Base-by-base conservation (phyloP, 1,140 invertebrate species). In the Carcinoscorpius rotundicauda region DNA sequence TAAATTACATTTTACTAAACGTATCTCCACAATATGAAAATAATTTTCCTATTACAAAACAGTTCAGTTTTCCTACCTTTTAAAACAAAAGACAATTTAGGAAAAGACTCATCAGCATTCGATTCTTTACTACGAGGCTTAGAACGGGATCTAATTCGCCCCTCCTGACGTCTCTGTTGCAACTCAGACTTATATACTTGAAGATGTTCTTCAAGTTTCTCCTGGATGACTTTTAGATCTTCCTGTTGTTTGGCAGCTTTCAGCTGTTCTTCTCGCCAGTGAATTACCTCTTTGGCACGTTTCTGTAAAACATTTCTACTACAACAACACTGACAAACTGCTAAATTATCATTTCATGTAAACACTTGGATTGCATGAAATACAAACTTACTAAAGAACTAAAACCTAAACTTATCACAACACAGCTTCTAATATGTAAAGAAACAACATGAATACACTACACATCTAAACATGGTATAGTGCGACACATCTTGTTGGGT, bases 261-360 rank as follows among this genome's bases (percentile, higher is more conserved):
- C 57, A 81, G 72, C 67, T 84, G 75, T 10, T 77, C 72, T 67
- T 85, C 74, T 53, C 90, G 80, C 69, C 79, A 82, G 65, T 81
- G 79, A 9, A 92, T 77, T n/a, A 91, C 84, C 66, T 84, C 81
- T 68, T 82, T 75, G 0, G 89, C 89, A 64, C 81, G 77, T 79
- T 82, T 85, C 83, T 87, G 63, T 6, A 73, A 67, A 61, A 65
- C 29, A 29, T 29, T 29, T 29, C 29, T 29, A 29, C 29, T 29
- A 29, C 29, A 29, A 29, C 29, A 29, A 29, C 29, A 29, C 29
- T 29, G 29, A 29, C 29, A 29, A 29, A 29, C 29, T 29, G 29
- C 2, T 29, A 29, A 29, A 29, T 29, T 29, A 29, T 29, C 29
- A 29, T 29, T 29, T 29, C 29, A 29, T 29, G 29, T 29, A 29